Conservation (phyloP, 2,888 invertebrate genomes). For the Bedellia somnulentella region DNA sequence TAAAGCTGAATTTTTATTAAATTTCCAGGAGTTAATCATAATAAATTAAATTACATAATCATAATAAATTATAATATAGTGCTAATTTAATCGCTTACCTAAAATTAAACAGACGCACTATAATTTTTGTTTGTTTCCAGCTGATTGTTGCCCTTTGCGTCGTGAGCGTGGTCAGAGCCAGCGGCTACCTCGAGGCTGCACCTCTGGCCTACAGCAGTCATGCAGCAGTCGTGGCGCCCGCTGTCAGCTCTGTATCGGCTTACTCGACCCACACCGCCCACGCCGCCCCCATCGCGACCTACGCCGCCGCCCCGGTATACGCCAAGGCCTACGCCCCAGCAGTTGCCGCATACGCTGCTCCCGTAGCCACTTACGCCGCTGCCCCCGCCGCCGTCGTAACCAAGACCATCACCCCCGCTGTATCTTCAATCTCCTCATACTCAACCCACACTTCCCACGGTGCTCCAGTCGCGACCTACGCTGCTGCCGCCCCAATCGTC, state of each 20-base stretch:
- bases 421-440: slow-evolving; percentile 24
- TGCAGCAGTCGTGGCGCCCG: slow-evolving; percentile 19
- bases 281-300: slow-evolving; percentile 26
- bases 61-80: too few relatives aligned
- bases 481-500: slow-evolving; percentile 20
- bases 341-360: slow-evolving; percentile 20
- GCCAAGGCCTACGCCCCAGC: slow-evolving; percentile 36
- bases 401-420: slow-evolving; percentile 34
- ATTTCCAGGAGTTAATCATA: too few relatives aligned
- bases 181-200: slow-evolving; percentile 47
- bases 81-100: too few relatives aligned
- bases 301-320: slow-evolving; percentile 21
- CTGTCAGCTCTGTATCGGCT: slow-evolving; percentile 19
- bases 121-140: too few relatives aligned
- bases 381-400: slow-evolving; percentile 29
- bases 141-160: slow-evolving; percentile 61
- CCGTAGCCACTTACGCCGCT: slow-evolving; percentile 17
- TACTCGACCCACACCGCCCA: slow-evolving; percentile 27
- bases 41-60: too few relatives aligned
- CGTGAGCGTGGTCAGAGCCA: slow-evolving; percentile 61
- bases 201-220: slow-evolving; percentile 42
- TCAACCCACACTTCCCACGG: slow-evolving; percentile 20
- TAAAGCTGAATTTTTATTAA: too few relatives aligned
- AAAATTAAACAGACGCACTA: too few relatives aligned
- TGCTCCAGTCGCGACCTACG: slow-evolving; percentile 16